Evolutionary conservation across 2,113 vertebrate genomes (phyloP), one percentile per base, ranked within the genome.

Genomic region (Typhlomys cinereus): DNA sequence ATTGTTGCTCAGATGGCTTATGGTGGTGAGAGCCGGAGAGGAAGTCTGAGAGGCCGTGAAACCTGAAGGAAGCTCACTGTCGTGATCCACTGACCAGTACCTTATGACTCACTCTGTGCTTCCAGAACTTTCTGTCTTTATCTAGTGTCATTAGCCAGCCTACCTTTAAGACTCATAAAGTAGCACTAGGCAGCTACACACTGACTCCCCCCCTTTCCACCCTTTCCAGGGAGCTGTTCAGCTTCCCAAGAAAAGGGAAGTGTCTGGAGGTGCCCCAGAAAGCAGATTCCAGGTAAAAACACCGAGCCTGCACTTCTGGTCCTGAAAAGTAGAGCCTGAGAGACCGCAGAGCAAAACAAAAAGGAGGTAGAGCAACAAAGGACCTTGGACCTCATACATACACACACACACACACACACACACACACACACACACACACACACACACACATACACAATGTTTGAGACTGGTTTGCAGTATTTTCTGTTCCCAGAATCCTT

Each of bases 401-500:
- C n/a, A n/a, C n/a, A n/a, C n/a, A n/a, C n/a, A n/a, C n/a, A n/a
- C n/a, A n/a, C n/a, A n/a, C n/a, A n/a, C n/a, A n/a, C n/a, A n/a
- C n/a, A n/a, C n/a, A n/a, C n/a, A n/a, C n/a, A n/a, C n/a, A n/a
- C n/a, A n/a, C n/a, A n/a, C n/a, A n/a, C n/a, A n/a, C n/a, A n/a
- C n/a, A n/a, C n/a, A n/a, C n/a, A n/a, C n/a, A n/a, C n/a, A n/a
- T n/a, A n/a, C n/a, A n/a, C n/a, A n/a, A 87, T 41, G 67, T 70
- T 66, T 93, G 66, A 93, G 50, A 76, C 90, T 18, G 52, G 36
- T 39, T 93, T 44, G 25, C 34, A 79, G 48, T 89, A 67, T 78
- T 90, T 94, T 94, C 93, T 96, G 86, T 89, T 94, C 69, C 80
- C 89, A 94, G 92, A 84, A 82, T 80, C 92, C 87, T 46, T 92